Base-by-base conservation (phyloP, 2,113 vertebrate genomes). In the Canis aureus region DNA sequence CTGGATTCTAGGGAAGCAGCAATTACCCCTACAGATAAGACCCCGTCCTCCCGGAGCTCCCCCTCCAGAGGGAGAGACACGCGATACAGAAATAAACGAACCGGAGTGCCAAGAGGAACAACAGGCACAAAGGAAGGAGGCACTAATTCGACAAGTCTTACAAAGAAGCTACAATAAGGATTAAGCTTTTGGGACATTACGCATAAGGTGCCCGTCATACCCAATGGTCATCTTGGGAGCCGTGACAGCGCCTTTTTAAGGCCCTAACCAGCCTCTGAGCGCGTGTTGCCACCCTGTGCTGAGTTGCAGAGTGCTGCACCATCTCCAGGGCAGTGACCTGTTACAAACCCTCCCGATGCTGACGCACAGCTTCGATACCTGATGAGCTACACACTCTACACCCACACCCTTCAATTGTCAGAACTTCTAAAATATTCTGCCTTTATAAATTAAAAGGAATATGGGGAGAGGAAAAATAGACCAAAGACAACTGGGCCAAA, bases 381-480 rank as follows among this genome's bases (percentile, higher is more conserved):
- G 76, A 94, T 32, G 23, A 92, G 78, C 67, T 53, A 20, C 29
- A 43, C 25, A 25, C 76, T 38, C 66, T 17, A 51, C 51, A 62
- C 74, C 94, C 67, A 83, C 73, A 35, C 66, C 11, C 88, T 20
- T 20, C 55, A 43, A 5, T 0, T 79, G 29, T 53, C 91, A 55
- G 67, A 38, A 74, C 49, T 76, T 86, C 93, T 32, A 4, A 67
- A 53, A 96, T 53, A 1, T 78, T 53, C 71, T 22, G 25, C 71
- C 78, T 91, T 35, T 19, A 62, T 81, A 66, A 86, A 74, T 90
- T 80, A 83, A 87, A 90, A 95, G 51, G 17, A 87, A 66, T 11
- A 69, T 57, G 60, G 27, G 10, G 22, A 35, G 89, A 8, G 1
- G 10, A 4, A 85, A 95, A 94, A 94, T 2, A 92, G 51, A 64